Base-by-base conservation (phyloP, 2,888 invertebrate species). In the Aromia moschata region DNA sequence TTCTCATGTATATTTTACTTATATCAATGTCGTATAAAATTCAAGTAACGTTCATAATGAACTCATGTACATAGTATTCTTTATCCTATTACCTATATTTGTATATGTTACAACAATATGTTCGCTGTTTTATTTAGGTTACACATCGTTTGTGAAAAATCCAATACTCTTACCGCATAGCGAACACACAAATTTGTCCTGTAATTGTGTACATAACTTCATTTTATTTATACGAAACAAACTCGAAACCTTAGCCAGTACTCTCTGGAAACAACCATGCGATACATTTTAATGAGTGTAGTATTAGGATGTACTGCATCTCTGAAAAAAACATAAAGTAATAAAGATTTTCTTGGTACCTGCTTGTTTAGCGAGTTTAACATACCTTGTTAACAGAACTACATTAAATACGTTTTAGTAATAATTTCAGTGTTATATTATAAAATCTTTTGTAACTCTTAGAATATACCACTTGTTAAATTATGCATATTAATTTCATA, bases 271-370 rank as follows among this genome's bases (percentile, higher is more conserved):
- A 65, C 60, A 55, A 41, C 54, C 58, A 65, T 53, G 65, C 62
- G 62, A 62, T 62, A 65, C 62, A 62, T 65, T 65, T 65, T 65
- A 62, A 65, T 65, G 65, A 65, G 58, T 55, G 54, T 47, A 31
- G 62, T 40, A 60, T 65, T 65, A 62, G 58, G 45, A 47, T 62
- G 60, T 54, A 53, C 40, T 52, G 54, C 56, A 47, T 25, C 11
- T 20, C 36, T 11, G 16, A 36, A 25, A 37, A 18, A 38, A 36
- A 16, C 11, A 10, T 16, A 30, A 30, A 38, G 36, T 49, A 38
- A 38, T 25, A 38, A 38, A 49, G 17, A 49, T 43, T 4, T n/a
- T n/a, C n/a, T n/a, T n/a, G n/a, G n/a, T n/a, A n/a, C 25, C 14
- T 49, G 12, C 17, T 20, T 16, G 25, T 25, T 25, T 7, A 25